Conservation (phyloP, 2,888 invertebrate species). For the Heliconius ethilla region DNA sequence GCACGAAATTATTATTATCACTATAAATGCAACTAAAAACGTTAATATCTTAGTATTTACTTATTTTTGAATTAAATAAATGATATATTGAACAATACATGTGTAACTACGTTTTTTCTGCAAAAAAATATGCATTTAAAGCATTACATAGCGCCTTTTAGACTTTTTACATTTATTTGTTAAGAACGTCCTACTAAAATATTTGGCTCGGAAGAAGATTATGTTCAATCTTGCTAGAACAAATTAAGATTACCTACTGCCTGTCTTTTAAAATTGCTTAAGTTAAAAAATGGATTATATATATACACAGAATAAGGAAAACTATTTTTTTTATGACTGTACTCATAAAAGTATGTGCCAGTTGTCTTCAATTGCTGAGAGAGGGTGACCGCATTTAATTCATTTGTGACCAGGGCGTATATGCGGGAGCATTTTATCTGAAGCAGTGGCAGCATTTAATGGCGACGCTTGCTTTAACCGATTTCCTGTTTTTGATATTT, state of each 20-base stretch:
- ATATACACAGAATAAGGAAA: slow-evolving; percentile 13
- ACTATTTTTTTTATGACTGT: slow-evolving; percentile 52
- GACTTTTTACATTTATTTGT: too few relatives aligned
- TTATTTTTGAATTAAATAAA: not conserved
- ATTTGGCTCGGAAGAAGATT: not conserved
- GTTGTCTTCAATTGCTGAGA: slow-evolving; percentile 75
- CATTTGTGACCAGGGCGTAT: slow-evolving; percentile 63
- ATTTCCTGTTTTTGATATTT: slow-evolving; percentile 38
- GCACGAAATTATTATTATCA: slow-evolving; percentile 46
- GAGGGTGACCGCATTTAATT: slow-evolving; percentile 75
- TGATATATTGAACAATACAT: too few relatives aligned
- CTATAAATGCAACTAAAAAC: not conserved
- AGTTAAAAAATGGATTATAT: not conserved
- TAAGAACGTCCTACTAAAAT: too few relatives aligned
- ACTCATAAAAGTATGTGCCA: slow-evolving; percentile 59
- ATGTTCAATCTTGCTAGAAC: not conserved
- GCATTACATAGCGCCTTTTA: too few relatives aligned
- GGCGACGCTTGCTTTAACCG: slow-evolving; percentile 28
- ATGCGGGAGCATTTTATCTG: slow-evolving; percentile 76
- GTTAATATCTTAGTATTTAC: not conserved
- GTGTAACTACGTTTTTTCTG: too few relatives aligned
- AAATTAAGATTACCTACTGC: not conserved
- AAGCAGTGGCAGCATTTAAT: slow-evolving; percentile 23
- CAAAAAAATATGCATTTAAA: too few relatives aligned
- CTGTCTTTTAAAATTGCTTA: not conserved